Evolutionary conservation across 2,888 invertebrate genomes (phyloP).

Genomic region (Eupithecia vulgata): DNA sequence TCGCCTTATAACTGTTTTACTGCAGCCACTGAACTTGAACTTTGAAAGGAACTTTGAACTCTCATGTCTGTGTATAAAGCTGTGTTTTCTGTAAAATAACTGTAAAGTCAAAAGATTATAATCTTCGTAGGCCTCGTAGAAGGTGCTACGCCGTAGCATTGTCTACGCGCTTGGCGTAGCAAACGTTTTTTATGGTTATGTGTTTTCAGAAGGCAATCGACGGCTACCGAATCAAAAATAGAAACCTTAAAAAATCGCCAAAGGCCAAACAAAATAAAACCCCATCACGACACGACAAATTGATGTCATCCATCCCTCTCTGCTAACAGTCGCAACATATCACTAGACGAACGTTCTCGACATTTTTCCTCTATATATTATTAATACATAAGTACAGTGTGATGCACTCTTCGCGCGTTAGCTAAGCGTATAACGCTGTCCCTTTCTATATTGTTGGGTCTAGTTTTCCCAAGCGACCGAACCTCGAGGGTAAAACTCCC

Average conservation of each 20-base stretch:
- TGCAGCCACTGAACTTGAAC: constrained; percentile 49
- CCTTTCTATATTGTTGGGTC: constrained; percentile 84
- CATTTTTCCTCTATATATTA: constrained; percentile 85
- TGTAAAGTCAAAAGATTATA: neutral
- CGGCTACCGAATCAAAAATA: constrained; percentile 35
- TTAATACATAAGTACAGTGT: constrained; percentile 81
- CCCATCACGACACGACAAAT: constrained; percentile 84
- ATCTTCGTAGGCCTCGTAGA: constrained; percentile 2
- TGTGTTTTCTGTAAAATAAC: neutral
- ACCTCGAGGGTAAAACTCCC: constrained; percentile 83
- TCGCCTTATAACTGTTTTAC: constrained; percentile 71
- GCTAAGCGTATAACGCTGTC: constrained; percentile 65
- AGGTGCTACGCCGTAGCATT: neutral
- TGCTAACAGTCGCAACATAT: constrained; percentile 83
- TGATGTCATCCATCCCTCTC: constrained; percentile 83
- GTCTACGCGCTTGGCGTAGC: constrained; percentile 15
- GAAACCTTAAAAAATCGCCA: constrained; percentile 63
- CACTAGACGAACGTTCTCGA: constrained; percentile 81
- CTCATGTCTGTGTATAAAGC: neutral
- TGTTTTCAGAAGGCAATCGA: constrained; percentile 1
- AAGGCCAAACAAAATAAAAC: constrained; percentile 81
- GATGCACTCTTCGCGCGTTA: constrained; percentile 68
- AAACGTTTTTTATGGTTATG: neutral
- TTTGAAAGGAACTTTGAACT: constrained; percentile 24
- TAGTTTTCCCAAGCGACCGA: constrained; percentile 84